Conservation (phyloP, 2,888 invertebrate genomes). For the Byasa hedistus region DNA sequence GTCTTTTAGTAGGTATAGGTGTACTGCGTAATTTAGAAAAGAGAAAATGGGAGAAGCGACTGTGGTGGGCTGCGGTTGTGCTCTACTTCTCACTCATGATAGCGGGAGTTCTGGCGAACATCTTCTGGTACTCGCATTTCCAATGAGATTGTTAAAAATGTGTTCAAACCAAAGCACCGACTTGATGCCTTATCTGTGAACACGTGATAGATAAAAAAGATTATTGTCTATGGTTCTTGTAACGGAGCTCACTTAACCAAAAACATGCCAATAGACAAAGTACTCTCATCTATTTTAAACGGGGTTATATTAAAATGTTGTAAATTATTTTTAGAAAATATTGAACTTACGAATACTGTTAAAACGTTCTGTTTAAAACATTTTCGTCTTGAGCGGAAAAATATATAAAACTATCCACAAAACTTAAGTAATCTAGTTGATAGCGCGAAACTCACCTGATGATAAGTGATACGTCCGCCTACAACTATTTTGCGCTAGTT, state of each 20-base stretch:
- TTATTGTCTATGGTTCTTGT: conserved; percentile 5
- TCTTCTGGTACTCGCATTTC: conserved; percentile 77
- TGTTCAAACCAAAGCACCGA: conserved; percentile 16
- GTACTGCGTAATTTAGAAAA: conserved; percentile 90
- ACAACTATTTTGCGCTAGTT: no score
- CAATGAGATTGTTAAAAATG: conserved; percentile 25
- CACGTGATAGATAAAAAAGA: background rate
- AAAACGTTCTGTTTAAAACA: no score
- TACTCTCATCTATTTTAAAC: conserved; percentile 5
- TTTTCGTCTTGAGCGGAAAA: no score
- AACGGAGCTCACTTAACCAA: conserved; percentile 7
- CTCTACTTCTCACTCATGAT: conserved; percentile 85
- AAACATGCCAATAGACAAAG: conserved; percentile 22
- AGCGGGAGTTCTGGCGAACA: conserved; percentile 86
- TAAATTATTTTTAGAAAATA: no score
- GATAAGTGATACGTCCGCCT: no score
- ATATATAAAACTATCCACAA: no score
- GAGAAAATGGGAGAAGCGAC: conserved; percentile 87
- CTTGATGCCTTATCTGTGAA: conserved; percentile 8
- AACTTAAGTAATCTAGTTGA: no score
- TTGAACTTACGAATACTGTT: no score
- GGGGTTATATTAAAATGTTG: background rate
- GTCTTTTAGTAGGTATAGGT: conserved; percentile 90
- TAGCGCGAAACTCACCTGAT: no score
- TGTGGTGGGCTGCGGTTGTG: conserved; percentile 90